phyloP scores from a whole-genome alignment of 2,888 invertebrate genomes.

The Hesperia comma region DNA sequence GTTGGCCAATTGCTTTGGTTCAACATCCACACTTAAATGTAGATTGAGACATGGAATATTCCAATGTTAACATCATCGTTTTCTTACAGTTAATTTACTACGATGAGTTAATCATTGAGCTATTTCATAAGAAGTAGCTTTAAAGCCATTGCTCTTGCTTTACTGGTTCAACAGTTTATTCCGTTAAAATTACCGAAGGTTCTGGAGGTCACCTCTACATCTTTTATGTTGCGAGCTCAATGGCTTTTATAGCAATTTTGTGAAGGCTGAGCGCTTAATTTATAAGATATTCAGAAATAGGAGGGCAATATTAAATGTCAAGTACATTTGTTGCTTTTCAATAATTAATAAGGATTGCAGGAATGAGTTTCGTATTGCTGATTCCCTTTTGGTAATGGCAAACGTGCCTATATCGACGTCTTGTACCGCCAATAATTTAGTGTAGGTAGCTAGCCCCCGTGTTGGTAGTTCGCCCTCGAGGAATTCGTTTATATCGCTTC shows the following conservation, averaged over 20 bases:
- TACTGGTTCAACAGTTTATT: neutral
- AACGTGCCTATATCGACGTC: neutral
- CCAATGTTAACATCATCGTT: neutral
- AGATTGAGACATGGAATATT: neutral
- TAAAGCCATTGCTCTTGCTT: neutral
- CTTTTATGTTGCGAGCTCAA: slow-evolving; percentile 46
- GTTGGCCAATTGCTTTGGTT: slow-evolving; percentile 26
- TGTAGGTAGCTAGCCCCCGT: neutral
- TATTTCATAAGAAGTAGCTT: neutral
- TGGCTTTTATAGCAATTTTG: slow-evolving; percentile 44
- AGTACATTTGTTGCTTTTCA: slow-evolving; percentile 10
- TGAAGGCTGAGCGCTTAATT: slow-evolving; percentile 42
- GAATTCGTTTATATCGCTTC: no score
- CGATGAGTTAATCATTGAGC: neutral
- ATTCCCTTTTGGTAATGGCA: neutral
- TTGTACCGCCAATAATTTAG: neutral
- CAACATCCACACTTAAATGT: neutral
- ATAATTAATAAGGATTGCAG: neutral
- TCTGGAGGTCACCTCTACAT: slow-evolving; percentile 45
- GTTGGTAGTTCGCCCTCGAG: no score
- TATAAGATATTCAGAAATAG: slow-evolving; percentile 27
- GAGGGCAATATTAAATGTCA: slow-evolving; percentile 13
- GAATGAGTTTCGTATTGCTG: neutral
- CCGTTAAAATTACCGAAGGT: slow-evolving; percentile 20
- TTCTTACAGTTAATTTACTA: neutral